Conservation (phyloP, 2,113 vertebrate genomes). For the Lepisosteus osseus region DNA sequence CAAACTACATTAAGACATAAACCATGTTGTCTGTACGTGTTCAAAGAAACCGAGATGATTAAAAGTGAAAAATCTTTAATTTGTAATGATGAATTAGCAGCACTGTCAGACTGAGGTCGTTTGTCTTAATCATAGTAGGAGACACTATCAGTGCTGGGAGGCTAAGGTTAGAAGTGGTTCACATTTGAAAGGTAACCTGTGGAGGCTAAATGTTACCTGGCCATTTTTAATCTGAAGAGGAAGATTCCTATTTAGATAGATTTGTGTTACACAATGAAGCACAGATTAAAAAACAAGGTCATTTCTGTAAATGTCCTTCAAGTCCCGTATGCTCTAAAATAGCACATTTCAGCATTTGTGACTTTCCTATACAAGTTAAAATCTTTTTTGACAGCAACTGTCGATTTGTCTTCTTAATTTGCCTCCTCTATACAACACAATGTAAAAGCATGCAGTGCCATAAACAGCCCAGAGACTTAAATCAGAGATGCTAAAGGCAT, state of each 20-base stretch:
- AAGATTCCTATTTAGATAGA: conserved; percentile 1
- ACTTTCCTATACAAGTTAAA: neutral
- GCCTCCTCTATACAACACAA: neutral
- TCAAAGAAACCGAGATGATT: neutral
- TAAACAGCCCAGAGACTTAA: neutral
- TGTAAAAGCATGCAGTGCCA: neutral
- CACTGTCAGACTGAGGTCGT: neutral
- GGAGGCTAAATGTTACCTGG: neutral
- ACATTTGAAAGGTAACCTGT: neutral
- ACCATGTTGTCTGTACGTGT: too few species aligned
- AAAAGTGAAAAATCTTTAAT: neutral
- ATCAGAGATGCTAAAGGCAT: neutral
- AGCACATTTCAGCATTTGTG: neutral
- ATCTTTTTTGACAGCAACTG: conserved; percentile 3
- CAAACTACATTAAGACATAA: too few species aligned
- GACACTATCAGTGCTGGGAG: neutral
- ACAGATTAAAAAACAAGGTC: neutral
- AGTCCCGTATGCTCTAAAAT: neutral
- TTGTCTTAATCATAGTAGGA: neutral
- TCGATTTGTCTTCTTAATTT: conserved; percentile 8
- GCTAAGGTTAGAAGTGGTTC: neutral
- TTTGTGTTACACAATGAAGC: neutral
- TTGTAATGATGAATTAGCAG: neutral
- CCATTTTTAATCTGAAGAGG: neutral
- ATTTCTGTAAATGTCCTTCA: neutral